phyloP scores from a whole-genome alignment of 1,140 invertebrate genomes.

The Zophobas atratus region DNA sequence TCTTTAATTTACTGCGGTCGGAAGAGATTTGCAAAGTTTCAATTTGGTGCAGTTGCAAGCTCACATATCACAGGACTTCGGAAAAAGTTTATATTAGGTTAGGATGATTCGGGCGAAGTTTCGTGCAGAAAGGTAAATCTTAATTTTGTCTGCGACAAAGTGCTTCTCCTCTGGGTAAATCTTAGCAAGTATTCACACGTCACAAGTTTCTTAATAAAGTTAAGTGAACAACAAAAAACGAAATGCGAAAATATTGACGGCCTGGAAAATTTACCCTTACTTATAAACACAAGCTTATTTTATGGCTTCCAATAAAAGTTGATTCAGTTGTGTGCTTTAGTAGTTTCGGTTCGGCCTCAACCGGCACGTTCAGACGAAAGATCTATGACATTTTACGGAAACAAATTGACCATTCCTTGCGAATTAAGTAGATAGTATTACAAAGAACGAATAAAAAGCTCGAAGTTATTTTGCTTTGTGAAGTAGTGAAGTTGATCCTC shows the following conservation, averaged over 20 bases:
- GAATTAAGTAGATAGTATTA: no score
- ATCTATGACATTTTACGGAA: no score
- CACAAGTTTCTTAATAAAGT: no score
- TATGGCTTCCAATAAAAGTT: not conserved
- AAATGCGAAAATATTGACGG: no score
- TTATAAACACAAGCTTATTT: not conserved
- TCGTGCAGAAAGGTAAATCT: not conserved
- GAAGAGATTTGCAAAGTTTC: not conserved
- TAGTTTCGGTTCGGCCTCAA: no score
- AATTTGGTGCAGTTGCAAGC: not conserved
- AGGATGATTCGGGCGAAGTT: constrained; percentile 2
- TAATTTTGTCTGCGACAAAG: not conserved
- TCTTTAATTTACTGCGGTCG: not conserved
- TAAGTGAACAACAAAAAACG: no score
- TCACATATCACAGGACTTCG: not conserved
- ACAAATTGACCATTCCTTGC: no score
- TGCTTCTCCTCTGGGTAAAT: no score
- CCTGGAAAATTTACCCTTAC: no score
- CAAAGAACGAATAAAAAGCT: not conserved
- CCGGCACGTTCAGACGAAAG: no score
- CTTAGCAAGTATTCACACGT: no score
- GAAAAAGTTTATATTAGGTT: not conserved
- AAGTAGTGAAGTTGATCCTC: not conserved
- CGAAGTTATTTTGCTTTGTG: not conserved
- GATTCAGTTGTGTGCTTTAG: no score